Evolutionary conservation across 2,113 vertebrate genomes (phyloP), one percentile per base, ranked within the genome.

Genomic region (Phylloscopus trochiloides): DNA sequence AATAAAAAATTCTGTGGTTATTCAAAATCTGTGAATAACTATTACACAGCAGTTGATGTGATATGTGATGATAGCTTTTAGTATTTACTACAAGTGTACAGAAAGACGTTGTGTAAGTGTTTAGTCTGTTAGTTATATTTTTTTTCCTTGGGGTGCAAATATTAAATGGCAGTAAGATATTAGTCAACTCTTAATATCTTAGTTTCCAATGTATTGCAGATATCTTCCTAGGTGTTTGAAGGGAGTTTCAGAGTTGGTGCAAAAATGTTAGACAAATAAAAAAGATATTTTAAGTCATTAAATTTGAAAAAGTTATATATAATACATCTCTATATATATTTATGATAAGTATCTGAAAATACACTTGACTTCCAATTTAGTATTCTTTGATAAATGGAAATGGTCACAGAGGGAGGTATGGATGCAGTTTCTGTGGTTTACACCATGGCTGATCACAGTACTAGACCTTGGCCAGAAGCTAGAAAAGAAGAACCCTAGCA

Each of bases 361-460:
- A 70, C 0, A 1, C 58, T 72, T 90, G n/a, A 24, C 11, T 84
- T 83, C 18, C 29, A 21, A 63, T 75, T 79, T 75, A 86, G 36
- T 55, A n/a, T 61, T 40, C 10, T 92, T 77, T 62, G 26, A 47
- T 66, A 84, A 89, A 43, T 5, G 86, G 32, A 90, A 91, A 32
- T 40, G 25, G 52, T 31, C 24, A 63, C 8, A 45, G 67, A 54
- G 34, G 22, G 24, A 73, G 29, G 11, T 52, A n/a, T 29, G 50
- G 50, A n/a, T 63, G 17, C 20, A 51, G 73, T 70, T 88, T 90
- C 34, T 85, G 38, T 25, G 32, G 20, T 42, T 92, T 68, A 50
- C 10, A 38, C 40, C 43, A 17, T 25, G 65, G 20, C 28, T 79
- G 66, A 28, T 58, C 52, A 57, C 21, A 38, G 21, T 52, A 47